phyloP scores from a whole-genome alignment of 2,113 vertebrate species.

The Sphaerodactylus townsendi region DNA sequence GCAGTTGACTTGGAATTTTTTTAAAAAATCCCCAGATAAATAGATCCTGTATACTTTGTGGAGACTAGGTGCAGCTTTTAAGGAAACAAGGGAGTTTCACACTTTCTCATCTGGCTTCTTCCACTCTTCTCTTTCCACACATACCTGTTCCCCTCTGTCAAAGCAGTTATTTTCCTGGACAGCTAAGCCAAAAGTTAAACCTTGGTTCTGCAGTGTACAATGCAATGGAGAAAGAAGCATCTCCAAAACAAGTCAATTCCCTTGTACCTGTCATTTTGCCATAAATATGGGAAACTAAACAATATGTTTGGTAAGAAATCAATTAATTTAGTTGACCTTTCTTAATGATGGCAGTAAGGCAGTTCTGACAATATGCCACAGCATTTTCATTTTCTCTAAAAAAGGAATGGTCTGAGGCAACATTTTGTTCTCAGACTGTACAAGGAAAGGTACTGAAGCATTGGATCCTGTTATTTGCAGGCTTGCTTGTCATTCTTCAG shows the following conservation, averaged over 20 bases:
- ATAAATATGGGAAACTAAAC: slow-evolving; percentile 58
- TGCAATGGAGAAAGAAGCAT: slow-evolving; percentile 24
- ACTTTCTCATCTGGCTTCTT: slow-evolving; percentile 28
- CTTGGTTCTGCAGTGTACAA: slow-evolving; percentile 41
- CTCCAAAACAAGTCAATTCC: slow-evolving; percentile 52
- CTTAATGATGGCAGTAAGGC: slow-evolving; percentile 71
- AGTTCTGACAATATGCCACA: slow-evolving; percentile 65
- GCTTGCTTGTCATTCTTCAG: slow-evolving; percentile 53
- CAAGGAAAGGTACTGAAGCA: slow-evolving; percentile 71
- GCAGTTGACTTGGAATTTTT: not conserved
- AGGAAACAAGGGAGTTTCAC: slow-evolving; percentile 40
- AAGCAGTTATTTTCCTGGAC: slow-evolving; percentile 44
- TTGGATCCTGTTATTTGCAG: slow-evolving; percentile 69
- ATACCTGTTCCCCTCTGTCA: slow-evolving; percentile 46
- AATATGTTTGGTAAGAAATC: slow-evolving; percentile 66
- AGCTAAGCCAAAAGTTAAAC: slow-evolving; percentile 57
- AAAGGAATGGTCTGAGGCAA: slow-evolving; percentile 72
- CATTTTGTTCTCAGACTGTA: slow-evolving; percentile 63
- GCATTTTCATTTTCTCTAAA: slow-evolving; percentile 62
- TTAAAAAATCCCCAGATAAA: not conserved
- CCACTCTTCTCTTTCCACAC: slow-evolving; percentile 26
- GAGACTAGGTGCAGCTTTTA: not conserved
- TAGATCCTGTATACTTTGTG: slow-evolving; percentile 14
- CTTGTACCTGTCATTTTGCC: slow-evolving; percentile 57
- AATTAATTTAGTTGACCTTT: slow-evolving; percentile 78